phyloP scores from a whole-genome alignment of 2,888 invertebrate genomes.

The Aricia artaxerxes region DNA sequence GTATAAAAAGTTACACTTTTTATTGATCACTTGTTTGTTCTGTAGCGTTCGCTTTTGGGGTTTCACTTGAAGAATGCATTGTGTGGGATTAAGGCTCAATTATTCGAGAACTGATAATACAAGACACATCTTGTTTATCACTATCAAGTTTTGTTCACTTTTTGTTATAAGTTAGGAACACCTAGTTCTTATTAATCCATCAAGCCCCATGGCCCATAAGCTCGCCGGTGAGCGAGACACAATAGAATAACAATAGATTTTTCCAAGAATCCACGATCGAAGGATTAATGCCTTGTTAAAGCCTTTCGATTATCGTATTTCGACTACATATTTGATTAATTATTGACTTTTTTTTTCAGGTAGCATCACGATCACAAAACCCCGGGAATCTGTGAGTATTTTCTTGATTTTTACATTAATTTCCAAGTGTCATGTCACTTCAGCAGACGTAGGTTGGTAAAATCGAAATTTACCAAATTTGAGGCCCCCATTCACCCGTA shows the following conservation, averaged over 20 bases:
- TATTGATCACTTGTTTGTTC: not conserved
- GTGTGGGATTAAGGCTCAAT: not conserved
- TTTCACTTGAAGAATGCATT: not conserved
- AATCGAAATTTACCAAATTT: slow-evolving; percentile 60
- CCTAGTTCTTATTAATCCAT: not conserved
- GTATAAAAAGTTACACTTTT: not conserved
- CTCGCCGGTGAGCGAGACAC: no score
- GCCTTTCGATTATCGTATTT: not conserved
- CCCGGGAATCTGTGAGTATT: not conserved
- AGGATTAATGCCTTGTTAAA: not conserved
- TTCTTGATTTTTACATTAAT: not conserved
- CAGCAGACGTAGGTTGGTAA: not conserved
- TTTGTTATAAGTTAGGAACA: not conserved
- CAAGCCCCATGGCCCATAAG: no score
- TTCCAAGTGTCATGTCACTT: not conserved
- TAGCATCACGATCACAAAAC: not conserved
- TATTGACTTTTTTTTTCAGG: not conserved
- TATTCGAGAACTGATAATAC: not conserved
- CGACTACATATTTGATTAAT: not conserved
- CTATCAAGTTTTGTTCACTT: not conserved
- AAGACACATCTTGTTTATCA: no score
- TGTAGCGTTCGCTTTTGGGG: not conserved
- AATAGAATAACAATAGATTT: no score
- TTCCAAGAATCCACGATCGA: no score
- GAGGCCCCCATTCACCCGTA: slow-evolving; percentile 69